Percentiles rank a stretch among this genome's conserved stretches.
Evolutionary conservation across 2,113 vertebrate species (phyloP).

Genomic region (Baryphthengus martii): DNA sequence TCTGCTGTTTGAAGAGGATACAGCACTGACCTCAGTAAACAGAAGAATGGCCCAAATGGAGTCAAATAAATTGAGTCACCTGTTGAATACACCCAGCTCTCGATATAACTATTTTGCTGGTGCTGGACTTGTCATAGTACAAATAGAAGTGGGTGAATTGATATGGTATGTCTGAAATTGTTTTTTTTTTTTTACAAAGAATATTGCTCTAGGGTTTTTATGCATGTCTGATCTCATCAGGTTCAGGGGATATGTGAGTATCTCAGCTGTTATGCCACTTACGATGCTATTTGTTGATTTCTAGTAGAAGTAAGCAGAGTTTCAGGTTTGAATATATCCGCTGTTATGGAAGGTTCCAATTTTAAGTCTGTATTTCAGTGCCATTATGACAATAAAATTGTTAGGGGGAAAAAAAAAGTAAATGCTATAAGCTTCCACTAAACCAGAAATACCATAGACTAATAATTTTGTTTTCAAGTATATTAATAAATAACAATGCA

Average conservation of each 20-base stretch:
- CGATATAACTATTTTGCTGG: not conserved
- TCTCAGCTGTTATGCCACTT: not conserved
- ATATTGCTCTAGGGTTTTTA: slow-evolving; percentile 36
- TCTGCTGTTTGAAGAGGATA: not conserved
- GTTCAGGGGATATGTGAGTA: not conserved
- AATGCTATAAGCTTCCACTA: not conserved
- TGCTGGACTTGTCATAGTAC: not conserved
- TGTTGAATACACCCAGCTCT: not conserved
- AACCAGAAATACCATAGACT: not conserved
- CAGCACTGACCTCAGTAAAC: not conserved
- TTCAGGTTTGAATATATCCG: not conserved
- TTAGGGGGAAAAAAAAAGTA: not conserved
- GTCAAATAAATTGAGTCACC: not conserved
- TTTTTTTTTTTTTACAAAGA: slow-evolving; percentile 27
- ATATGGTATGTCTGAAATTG: slow-evolving; percentile 39
- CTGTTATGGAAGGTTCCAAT: not conserved
- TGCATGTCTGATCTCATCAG: slow-evolving; percentile 55
- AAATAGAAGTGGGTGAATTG: slow-evolving; percentile 20
- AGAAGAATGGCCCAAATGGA: not conserved
- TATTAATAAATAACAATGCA: not conserved
- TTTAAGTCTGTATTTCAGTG: not conserved
- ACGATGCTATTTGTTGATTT: not conserved
- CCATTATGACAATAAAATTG: not conserved
- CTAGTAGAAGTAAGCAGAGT: not conserved
- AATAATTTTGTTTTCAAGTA: not conserved